Base-by-base conservation (phyloP, 2,113 vertebrate genomes). In the Cyphomyrus plagiostoma region DNA sequence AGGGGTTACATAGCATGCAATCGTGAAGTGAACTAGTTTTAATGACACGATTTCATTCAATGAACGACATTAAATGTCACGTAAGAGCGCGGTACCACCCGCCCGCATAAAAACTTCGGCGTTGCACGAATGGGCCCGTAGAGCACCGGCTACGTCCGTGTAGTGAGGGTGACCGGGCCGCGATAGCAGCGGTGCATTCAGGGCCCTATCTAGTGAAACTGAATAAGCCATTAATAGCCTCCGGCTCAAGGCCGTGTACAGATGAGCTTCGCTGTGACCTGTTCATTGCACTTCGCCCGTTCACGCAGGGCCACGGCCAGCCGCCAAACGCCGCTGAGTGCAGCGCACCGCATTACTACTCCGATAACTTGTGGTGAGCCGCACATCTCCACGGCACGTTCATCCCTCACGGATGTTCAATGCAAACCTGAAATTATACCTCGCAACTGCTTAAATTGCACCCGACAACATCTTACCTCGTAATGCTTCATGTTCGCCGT, bases 401-500 rank as follows among this genome's bases (percentile, higher is more conserved):
- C 39, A 19, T 42, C 74, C 30, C 15, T 5, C 74, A 80, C 35
- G 35, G 74, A 70, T 13, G 3, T 13, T 30, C n/a, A 26, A 70
- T 30, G 10, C 10, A 70, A 13, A 70, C 62, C n/a, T 70, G 9
- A 70, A 0, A 70, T 70, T 70, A 70, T 13, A 82, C 45, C 9
- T 4, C 39, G 82, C 82, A 39, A 39, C 35, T 39, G 35, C 35
- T 45, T 8, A 23, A 83, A 45, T 23, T 1, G 21, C 45, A 42
- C 9, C 80, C 17, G 45, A 23, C 45, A 83, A 83, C 23, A 8
- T 50, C 94, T 96, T 90, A 96, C 96, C 95, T 96, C 96, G 95
- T 96, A 96, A 92, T 96, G 96, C 96, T 96, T 96, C 96, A 96
- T 96, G 92, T 93, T 94, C n/a, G 89, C 89, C 93, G 89, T 90